Base-by-base conservation (phyloP, 2,113 vertebrate genomes). In the Delphinus delphis region DNA sequence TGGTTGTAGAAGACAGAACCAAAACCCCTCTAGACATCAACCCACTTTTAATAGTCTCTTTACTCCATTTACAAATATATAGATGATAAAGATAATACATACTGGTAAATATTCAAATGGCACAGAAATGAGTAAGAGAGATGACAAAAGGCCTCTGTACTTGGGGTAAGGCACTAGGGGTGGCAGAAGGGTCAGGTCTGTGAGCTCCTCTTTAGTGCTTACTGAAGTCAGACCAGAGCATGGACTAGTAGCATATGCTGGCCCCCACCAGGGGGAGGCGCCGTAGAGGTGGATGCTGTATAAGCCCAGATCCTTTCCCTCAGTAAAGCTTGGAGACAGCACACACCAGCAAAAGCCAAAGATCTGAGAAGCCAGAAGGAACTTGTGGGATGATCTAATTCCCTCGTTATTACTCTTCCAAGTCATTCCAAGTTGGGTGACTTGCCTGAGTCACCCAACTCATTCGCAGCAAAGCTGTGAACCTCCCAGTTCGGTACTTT, bases 101-200 rank as follows among this genome's bases (percentile, higher is more conserved):
- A 44, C 28, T 1, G 60, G 84, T 63, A 90, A 87, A 87, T 62
- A 97, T 44, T 53, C 79, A 74, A 71, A 63, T 15, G 38, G 44
- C 76, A 76, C 6, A 70, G 50, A 95, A 76, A 76, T 38, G 58
- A 65, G 55, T 81, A 11, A 68, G 41, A 92, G 60, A 79, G 21
- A 84, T 88, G 84, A 95, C 93, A 86, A 95, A 95, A 95, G 85
- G 33, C 85, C 47, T 95, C 81, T 85, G 60, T 73, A 65, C 81
- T 83, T 87, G 33, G 41, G 65, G 44, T n/a, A 50, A 55, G 63
- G 60, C 53, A 36, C 55, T n/a, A 8, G 63, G 79, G 36, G 10
- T 36, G 63, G 58, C 76, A 93, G 84, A 76, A 76, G 70, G 88
- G 70, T 53, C 60, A 2, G 67, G 70, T 84, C 74, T 63, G 25